These are phyloP conservation scores for Leptarthrus brevirostris DNA, from an alignment of 2,888 invertebrate genomes.

Conservation along the genomic window DNA sequence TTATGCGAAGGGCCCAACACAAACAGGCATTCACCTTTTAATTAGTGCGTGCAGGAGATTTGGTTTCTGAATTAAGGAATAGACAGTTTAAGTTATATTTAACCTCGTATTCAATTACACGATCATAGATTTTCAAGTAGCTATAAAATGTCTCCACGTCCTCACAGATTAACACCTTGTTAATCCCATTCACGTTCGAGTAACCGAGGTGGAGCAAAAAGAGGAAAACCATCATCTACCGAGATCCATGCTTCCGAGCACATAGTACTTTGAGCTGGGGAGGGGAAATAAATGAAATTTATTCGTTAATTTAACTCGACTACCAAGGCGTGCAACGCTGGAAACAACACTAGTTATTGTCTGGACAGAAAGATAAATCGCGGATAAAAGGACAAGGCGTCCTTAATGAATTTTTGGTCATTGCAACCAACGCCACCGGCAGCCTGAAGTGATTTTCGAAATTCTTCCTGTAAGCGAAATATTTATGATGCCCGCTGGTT, in stretches of 20 bases:
- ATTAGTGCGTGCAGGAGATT: too few species aligned
- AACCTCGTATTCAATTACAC: slow-evolving; percentile 15
- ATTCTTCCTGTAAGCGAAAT: slow-evolving; percentile 30
- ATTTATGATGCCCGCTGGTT: slow-evolving; percentile 32
- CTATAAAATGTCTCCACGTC: slow-evolving; percentile 21
- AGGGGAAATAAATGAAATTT: slow-evolving; percentile 16
- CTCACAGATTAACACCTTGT: slow-evolving; percentile 21
- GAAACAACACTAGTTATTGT: slow-evolving; percentile 19
- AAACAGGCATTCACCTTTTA: too few species aligned
- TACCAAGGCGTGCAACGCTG: slow-evolving; percentile 12
- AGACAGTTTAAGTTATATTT: background rate
- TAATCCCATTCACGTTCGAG: slow-evolving; percentile 7
- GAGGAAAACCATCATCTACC: background rate
- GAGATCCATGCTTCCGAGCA: background rate
- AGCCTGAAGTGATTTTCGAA: slow-evolving; percentile 26
- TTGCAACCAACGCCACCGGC: slow-evolving; percentile 8
- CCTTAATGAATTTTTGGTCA: slow-evolving; percentile 44
- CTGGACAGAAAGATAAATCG: slow-evolving; percentile 43
- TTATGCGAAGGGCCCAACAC: too few species aligned
- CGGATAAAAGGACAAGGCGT: slow-evolving; percentile 35
- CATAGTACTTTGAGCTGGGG: background rate
- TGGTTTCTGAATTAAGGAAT: background rate
- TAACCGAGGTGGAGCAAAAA: background rate
- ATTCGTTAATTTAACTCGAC: slow-evolving; percentile 28
- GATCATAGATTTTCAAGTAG: slow-evolving; percentile 11